phyloP scores from a whole-genome alignment of 2,113 vertebrate species.

The Xiphorhynchus elegans region DNA sequence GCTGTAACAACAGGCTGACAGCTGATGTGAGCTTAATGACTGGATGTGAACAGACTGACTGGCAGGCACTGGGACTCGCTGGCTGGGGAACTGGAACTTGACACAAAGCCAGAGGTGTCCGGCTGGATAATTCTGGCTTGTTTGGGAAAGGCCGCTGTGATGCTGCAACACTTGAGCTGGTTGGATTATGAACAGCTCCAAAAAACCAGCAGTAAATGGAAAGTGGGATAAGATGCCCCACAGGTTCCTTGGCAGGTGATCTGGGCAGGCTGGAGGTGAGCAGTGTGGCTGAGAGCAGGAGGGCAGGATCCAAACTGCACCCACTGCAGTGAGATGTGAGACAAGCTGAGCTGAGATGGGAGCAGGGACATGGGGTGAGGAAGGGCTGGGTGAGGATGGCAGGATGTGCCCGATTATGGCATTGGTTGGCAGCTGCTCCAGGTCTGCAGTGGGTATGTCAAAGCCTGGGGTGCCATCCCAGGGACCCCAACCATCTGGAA shows the following conservation, averaged over 20 bases:
- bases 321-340: fast-evolving
- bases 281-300: fast-evolving
- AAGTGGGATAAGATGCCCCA: background rate
- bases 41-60: background rate
- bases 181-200: background rate
- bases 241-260: background rate
- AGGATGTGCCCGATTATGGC: background rate
- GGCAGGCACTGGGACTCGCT: background rate
- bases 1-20: fast-evolving
- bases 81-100: background rate
- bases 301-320: fast-evolving
- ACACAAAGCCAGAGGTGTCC: background rate
- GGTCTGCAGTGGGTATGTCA: background rate
- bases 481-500: constrained; percentile 49
- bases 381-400: background rate
- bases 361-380: background rate
- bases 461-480: constrained; percentile 8
- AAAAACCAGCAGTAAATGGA: background rate
- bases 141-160: background rate
- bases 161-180: background rate
- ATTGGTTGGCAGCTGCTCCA: constrained; percentile 7
- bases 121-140: background rate
- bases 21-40: background rate
- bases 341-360: background rate
- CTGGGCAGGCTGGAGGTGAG: fast-evolving